A percentile compares a stretch with the other conserved stretches of the same genome.
phyloP scores from a whole-genome alignment of 2,113 vertebrate species.

The Pimephales promelas region DNA sequence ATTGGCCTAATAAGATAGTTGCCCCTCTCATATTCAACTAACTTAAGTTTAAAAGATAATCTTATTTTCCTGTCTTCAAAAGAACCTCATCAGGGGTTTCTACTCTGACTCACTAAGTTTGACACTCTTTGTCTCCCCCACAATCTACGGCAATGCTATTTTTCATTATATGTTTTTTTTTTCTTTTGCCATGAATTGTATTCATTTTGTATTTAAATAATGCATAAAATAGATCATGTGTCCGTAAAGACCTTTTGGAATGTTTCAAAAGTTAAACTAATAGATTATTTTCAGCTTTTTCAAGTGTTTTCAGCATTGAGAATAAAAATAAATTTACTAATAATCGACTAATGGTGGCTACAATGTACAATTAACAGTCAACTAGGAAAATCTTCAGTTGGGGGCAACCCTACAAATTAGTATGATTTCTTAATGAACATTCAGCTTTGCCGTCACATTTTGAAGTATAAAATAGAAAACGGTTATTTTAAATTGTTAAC shows the following conservation, averaged over 20 bases:
- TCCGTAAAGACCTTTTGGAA: not conserved
- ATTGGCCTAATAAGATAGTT: not conserved
- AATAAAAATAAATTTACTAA: no score
- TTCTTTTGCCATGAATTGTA: not conserved
- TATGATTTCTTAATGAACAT: no score
- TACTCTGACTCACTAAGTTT: not conserved
- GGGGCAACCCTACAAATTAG: no score
- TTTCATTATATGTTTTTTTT: not conserved
- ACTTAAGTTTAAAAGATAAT: slow-evolving; percentile 9
- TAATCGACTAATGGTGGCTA: no score
- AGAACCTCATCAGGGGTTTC: not conserved
- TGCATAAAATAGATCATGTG: not conserved
- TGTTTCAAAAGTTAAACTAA: not conserved
- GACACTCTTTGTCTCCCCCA: not conserved
- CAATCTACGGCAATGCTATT: not conserved
- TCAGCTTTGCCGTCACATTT: no score
- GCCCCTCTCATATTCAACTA: not conserved
- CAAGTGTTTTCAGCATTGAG: no score
- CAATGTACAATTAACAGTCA: no score
- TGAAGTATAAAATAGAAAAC: no score
- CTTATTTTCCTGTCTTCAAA: not conserved
- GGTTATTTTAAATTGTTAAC: no score
- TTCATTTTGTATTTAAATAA: not conserved
- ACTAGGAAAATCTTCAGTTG: no score
- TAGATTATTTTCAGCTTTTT: not conserved